phyloP scores from a whole-genome alignment of 2,113 vertebrate genomes.

The Eublepharis macularius region DNA sequence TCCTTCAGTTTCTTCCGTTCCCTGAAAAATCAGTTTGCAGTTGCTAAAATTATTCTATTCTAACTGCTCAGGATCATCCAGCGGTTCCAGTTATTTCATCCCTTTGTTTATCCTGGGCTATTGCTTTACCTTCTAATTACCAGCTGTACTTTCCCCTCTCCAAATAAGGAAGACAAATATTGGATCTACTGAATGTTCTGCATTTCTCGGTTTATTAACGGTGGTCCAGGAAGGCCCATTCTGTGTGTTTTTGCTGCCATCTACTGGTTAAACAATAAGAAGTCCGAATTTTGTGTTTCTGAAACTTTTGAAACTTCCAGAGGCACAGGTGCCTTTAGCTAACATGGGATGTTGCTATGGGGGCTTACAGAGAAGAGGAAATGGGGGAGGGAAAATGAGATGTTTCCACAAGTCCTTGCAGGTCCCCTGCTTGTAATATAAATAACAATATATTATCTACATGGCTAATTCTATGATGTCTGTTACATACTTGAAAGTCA shows the following conservation, averaged over 20 bases:
- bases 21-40: constrained; percentile 13
- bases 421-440: too few relatives aligned
- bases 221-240: constrained; percentile 32
- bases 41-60: constrained; percentile 54
- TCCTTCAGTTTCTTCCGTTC: neutral
- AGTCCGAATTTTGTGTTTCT: fast-evolving
- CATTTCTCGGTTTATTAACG: neutral
- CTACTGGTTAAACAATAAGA: constrained; percentile 54
- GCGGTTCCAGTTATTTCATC: constrained; percentile 50
- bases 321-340: neutral
- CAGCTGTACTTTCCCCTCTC: constrained; percentile 57
- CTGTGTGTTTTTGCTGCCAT: constrained; percentile 74
- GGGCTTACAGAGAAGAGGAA: too few relatives aligned
- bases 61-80: constrained; percentile 16
- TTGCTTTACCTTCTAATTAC: constrained; percentile 69
- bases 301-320: neutral
- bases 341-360: neutral
- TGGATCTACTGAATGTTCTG: constrained; percentile 28
- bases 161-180: constrained; percentile 68
- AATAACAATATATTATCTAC: too few relatives aligned
- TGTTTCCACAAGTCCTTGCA: too few relatives aligned
- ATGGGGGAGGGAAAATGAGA: too few relatives aligned
- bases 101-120: constrained; percentile 64
- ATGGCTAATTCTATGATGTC: neutral
- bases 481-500: neutral